These are phyloP conservation scores for Seira ritae DNA, from an alignment of 2,888 invertebrate species.

Conservation along the genomic window DNA sequence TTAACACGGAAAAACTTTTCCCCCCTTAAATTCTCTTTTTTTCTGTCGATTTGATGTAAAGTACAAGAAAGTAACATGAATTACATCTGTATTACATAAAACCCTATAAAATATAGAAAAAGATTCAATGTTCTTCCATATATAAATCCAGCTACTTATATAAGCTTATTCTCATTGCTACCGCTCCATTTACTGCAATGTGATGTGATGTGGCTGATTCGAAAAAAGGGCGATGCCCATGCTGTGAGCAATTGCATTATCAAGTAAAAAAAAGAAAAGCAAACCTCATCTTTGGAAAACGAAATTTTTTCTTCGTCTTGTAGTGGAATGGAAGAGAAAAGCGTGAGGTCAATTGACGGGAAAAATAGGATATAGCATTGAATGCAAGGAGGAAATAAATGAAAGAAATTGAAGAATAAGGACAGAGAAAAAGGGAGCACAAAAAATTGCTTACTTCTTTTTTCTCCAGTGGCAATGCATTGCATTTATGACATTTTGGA, in stretches of 20 bases:
- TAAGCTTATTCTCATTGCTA: slow-evolving; percentile 41
- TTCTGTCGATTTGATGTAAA: background rate
- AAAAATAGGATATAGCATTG: slow-evolving; percentile 49
- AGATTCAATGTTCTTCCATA: too few species aligned
- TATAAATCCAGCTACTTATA: too few species aligned
- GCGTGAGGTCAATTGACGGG: slow-evolving; percentile 57
- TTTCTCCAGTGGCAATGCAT: background rate
- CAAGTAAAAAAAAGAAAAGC: too few species aligned
- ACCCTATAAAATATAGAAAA: too few species aligned
- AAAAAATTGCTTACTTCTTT: slow-evolving; percentile 15
- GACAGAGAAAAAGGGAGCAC: slow-evolving; percentile 22
- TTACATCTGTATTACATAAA: too few species aligned
- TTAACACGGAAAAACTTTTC: slow-evolving; percentile 28
- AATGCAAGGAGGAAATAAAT: slow-evolving; percentile 43
- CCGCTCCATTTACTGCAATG: slow-evolving; percentile 51
- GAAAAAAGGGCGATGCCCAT: too few species aligned
- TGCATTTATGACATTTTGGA: too few species aligned
- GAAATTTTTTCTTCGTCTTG: too few species aligned
- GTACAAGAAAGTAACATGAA: background rate
- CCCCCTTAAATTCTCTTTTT: background rate
- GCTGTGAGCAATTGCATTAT: too few species aligned
- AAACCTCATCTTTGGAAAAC: too few species aligned
- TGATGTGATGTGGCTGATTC: too few species aligned
- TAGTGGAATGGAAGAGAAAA: background rate
- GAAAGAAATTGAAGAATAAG: background rate